A percentile compares a stretch with the other conserved stretches of the same genome.
phyloP scores from a whole-genome alignment of 2,888 invertebrate genomes.

The Plebejus argus region DNA sequence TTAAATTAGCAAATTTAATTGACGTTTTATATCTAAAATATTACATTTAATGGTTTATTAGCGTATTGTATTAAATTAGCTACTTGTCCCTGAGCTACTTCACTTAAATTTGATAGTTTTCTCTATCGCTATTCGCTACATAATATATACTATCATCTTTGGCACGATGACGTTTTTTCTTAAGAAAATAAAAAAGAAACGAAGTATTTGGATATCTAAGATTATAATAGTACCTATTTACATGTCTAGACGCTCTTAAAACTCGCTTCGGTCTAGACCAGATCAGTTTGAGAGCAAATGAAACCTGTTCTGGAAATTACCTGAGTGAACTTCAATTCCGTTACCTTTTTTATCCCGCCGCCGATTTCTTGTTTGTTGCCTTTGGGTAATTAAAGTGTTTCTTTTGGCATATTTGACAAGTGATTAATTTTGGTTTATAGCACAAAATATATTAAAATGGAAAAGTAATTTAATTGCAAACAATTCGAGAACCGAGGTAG shows the following conservation, averaged over 20 bases:
- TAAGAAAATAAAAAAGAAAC: background rate
- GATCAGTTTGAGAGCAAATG: background rate
- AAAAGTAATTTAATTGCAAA: background rate
- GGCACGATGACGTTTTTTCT: background rate
- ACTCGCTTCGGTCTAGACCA: constrained; percentile 23
- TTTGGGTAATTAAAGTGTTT: background rate
- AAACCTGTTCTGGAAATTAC: constrained; percentile 25
- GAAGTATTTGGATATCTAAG: background rate
- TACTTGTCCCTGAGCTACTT: background rate
- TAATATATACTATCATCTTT: too few relatives aligned
- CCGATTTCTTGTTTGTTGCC: background rate
- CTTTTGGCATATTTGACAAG: background rate
- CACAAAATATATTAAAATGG: background rate
- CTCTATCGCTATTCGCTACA: background rate
- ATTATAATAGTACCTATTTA: constrained; percentile 18
- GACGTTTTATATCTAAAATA: too few relatives aligned
- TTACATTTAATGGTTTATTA: too few relatives aligned
- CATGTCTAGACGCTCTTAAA: constrained; percentile 24
- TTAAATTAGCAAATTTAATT: background rate
- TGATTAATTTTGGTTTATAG: background rate
- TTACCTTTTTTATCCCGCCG: constrained; percentile 10
- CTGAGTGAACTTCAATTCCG: constrained; percentile 15
- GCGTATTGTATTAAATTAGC: too few relatives aligned
- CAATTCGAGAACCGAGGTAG: constrained; percentile 9
- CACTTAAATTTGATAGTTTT: background rate